Base-by-base conservation (phyloP, 2,113 vertebrate species). In the Albula goreensis region DNA sequence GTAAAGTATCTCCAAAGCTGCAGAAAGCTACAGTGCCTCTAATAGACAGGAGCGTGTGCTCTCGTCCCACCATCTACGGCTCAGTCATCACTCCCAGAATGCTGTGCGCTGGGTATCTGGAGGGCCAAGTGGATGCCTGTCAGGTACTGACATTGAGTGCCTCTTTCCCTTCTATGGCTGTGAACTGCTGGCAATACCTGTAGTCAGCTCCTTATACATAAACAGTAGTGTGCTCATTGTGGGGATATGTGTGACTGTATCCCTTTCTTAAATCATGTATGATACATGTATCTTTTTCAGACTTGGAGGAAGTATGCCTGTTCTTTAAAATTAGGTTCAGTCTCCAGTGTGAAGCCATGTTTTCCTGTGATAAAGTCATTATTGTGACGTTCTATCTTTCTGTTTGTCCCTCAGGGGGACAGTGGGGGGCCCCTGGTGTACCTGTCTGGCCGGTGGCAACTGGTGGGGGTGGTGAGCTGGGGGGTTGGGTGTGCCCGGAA, bases 391-490 rank as follows among this genome's bases (percentile, higher is more conserved):
- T 49, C 0, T 3, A 1, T 56, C 70, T 78, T 79, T 3, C 0
- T 66, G 31, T 70, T 51, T 22, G 15, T 2, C 0, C 53, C n/a
- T 48, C 90, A 99, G 97, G 97, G 97, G 11, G 98, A 99, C 94
- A 98, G 98, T 0, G 97, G 98, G 0, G 97, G 98, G 7, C 97
- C 97, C 50, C 90, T 98, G 88, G 96, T 97, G 78, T 92, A 96
- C 88, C 13, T 87, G 0, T 86, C 90, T 0, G 41, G 74, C 13
- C 84, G 12, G 4, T 98, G 97, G 97, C 91, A 94, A 85, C 90
- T 97, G 83, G 94, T 96, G 0, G 97, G 97, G 50, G 95, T 98
- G 3, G 97, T 98, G 89, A 99, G 97, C 92, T 98, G 98, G 98
- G 98, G 97, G 0, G 83, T 95, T 0, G 98, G 98, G 91, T 98